Evolutionary conservation across 2,113 vertebrate species (phyloP).

Genomic region (Australoheros scitulus): DNA sequence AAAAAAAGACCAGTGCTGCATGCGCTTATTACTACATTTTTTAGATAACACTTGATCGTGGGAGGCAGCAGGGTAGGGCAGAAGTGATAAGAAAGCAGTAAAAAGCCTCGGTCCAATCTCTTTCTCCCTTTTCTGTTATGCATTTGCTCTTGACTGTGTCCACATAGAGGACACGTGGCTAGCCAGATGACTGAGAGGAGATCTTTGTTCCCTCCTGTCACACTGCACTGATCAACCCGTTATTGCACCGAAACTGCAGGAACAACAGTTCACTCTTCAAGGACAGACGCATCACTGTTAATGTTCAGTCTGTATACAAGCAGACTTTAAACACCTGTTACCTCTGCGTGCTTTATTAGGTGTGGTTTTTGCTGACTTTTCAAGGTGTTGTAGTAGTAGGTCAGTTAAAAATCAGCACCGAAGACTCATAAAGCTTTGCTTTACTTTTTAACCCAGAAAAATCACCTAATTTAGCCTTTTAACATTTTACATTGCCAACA

Average conservation of each 20-base stretch:
- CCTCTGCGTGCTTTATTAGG: background rate
- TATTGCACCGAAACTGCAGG: background rate
- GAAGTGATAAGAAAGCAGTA: background rate
- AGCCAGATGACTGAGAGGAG: slow-evolving; percentile 3
- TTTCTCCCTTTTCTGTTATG: background rate
- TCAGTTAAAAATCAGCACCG: background rate
- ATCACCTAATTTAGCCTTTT: background rate
- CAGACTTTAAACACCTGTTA: background rate
- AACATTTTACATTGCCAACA: background rate
- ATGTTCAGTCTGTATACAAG: background rate
- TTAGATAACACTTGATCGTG: background rate
- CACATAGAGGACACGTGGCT: slow-evolving; percentile 37
- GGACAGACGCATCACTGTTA: background rate
- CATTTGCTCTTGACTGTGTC: slow-evolving; percentile 11
- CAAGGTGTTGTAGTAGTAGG: background rate
- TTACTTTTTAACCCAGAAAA: background rate
- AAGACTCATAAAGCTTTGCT: background rate
- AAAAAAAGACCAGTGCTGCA: background rate
- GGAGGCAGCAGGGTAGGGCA: no score
- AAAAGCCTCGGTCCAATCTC: background rate
- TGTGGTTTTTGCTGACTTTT: background rate
- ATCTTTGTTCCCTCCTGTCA: slow-evolving; percentile 43
- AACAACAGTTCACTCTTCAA: background rate
- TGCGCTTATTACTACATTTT: background rate
- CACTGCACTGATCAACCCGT: background rate